These are phyloP conservation scores for Brachynemurus nebulosus DNA, from an alignment of 2,888 invertebrate species.

Conservation along the genomic window DNA sequence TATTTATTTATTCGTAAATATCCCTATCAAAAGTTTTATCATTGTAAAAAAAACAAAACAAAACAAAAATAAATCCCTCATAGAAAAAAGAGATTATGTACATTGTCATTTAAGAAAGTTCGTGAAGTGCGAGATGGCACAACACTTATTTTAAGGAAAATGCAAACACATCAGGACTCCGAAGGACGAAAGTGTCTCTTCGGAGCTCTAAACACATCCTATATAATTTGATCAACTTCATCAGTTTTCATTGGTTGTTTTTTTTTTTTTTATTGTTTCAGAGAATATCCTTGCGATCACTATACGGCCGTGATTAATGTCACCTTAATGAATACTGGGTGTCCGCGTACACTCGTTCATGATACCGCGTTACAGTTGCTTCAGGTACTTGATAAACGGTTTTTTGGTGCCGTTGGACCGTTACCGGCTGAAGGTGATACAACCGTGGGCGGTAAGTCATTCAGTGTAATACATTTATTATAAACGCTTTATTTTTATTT, in stretches of 20 bases:
- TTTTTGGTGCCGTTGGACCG: slow-evolving; percentile 73
- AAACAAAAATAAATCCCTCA: no score
- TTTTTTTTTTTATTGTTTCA: slow-evolving; percentile 29
- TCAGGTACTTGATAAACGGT: slow-evolving; percentile 86
- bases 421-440: slow-evolving; percentile 53
- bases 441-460: background rate
- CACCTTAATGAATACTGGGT: slow-evolving; percentile 91
- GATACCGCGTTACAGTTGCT: slow-evolving; percentile 89
- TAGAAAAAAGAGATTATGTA: no score
- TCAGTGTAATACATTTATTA: background rate
- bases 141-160: no score
- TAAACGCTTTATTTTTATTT: background rate
- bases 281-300: slow-evolving; percentile 95
- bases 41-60: no score
- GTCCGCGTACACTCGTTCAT: slow-evolving; percentile 81
- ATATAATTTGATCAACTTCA: no score
- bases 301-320: slow-evolving; percentile 97
- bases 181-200: no score
- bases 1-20: no score
- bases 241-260: background rate
- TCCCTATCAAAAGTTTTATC: no score
- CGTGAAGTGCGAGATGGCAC: no score
- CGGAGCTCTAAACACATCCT: no score
- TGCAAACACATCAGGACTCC: no score
- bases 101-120: no score